Base-by-base conservation (phyloP, 2,888 invertebrate species). In the Polymixis flavicincta region DNA sequence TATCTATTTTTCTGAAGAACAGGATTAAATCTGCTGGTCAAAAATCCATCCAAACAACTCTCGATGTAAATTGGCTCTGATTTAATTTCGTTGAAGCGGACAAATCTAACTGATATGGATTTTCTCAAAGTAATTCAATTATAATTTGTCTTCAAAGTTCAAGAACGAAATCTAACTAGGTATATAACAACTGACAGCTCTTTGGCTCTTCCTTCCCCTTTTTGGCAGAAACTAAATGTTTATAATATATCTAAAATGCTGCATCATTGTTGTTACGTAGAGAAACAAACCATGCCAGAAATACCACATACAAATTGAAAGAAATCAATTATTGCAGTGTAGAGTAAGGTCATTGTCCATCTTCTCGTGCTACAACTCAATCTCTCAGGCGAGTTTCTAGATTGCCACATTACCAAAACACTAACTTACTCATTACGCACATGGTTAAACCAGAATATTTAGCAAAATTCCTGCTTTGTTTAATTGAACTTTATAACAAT, bases 351-450 rank as follows among this genome's bases (percentile, higher is more conserved):
- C 59, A 78, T 68, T 65, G 79, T 70, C 54, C 83, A 70, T 42
- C 64, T 60, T 79, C 32, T 60, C 83, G 70, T 79, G 78, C 64
- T 68, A 55, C 1, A 50, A 65, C 19, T 22, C 64, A 60, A 59
- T 79, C 25, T 37, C 52, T 63, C 67, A 77, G 25, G 14, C 13
- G 9, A 76, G 77, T 82, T 77, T 78, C 82, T 76, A 60, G 6
- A 61, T 57, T 52, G 25, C 52, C 61, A 57, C 25, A 55, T 82
- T 78, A 78, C 25, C 60, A 25, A 76, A 82, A 61, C 50, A 60
- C 4, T 22, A 45, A 66, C 54, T 6, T 50, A 64, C 37, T 22
- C 48, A 55, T 28, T 25, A 37, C 42, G 13, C 22, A 22, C 22
- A 9, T 55, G 32, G 42, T 60, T 48, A 82, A 60, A 48, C 32